Conservation (phyloP, 2,113 vertebrate genomes). For the Odocoileus hemionus region DNA sequence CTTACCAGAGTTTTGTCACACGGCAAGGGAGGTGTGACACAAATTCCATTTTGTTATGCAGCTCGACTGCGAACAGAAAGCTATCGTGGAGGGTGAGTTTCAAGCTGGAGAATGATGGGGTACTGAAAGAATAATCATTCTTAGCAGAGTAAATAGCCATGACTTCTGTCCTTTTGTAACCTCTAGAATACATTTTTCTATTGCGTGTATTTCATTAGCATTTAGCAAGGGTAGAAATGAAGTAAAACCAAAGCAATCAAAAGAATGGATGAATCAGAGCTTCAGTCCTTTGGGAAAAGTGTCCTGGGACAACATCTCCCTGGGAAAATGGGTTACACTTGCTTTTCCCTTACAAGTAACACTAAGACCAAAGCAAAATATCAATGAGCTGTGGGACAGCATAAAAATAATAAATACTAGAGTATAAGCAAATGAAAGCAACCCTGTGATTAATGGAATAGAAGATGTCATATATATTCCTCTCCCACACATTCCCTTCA, state of each 20-base stretch:
- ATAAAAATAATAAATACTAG: not conserved
- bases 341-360: slow-evolving; percentile 21
- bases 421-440: not conserved
- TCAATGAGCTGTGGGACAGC: not conserved
- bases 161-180: not conserved
- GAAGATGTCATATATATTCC: not conserved
- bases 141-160: not conserved
- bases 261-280: slow-evolving; percentile 38
- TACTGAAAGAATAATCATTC: not conserved
- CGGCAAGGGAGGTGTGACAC: not conserved
- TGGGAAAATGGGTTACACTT: not conserved
- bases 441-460: not conserved
- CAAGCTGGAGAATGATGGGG: not conserved
- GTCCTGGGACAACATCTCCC: not conserved
- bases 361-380: slow-evolving; percentile 54
- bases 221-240: slow-evolving; percentile 40
- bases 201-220: slow-evolving; percentile 25
- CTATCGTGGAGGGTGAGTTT: not conserved
- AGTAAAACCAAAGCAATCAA: slow-evolving; percentile 17
- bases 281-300: slow-evolving; percentile 49
- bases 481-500: not conserved
- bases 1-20: not conserved
- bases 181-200: slow-evolving; percentile 11
- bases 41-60: not conserved
- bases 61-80: slow-evolving; percentile 35